Evolutionary conservation across 2,888 invertebrate genomes (phyloP), one percentile per base, ranked within the genome.

Genomic region (Agrotis segetum): DNA sequence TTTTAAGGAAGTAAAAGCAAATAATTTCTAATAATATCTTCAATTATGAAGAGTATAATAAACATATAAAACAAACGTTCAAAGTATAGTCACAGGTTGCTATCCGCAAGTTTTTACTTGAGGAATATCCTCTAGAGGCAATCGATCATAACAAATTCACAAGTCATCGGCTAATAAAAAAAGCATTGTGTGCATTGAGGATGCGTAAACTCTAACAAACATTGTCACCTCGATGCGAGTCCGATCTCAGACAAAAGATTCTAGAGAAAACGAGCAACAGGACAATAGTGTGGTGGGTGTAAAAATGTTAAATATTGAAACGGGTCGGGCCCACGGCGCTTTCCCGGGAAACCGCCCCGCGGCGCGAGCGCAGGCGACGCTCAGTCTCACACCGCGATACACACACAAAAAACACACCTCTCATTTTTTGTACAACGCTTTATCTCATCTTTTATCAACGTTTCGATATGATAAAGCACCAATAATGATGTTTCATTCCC

Each of bases 141-240:
- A 96, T 96, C 96, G 89, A 96, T 96, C 96, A 95, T 89, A 92
- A 93, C 93, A 95, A 96, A 95, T 96, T 96, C 96, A 96, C 96
- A 93, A 96, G 96, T 96, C 96, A 96, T 96, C 96, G 94, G 87
- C 88, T 93, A 88, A 94, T 92, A 94, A 95, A 95, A 84, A 95
- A 95, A 92, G 79, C 88, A 94, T 95, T 95, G 95, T 95, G 88
- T 91, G 89, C 88, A 86, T 93, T 89, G 91, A 92, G 87, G 89
- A 93, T 92, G 91, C 92, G 93, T 93, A 92, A 94, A 95, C 88
- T 92, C 90, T 90, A 92, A 93, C 94, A 93, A 95, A 95, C 94
- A 96, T 95, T 96, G 96, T 96, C 96, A 94, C 95, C 94, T 94
- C 92, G 88, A 89, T 87, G 91, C 91, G 93, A 94, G 89, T 88